Percentiles rank a stretch among this genome's conserved stretches.
phyloP scores from a whole-genome alignment of 2,113 vertebrate genomes.

The Choloepus hoffmanni region DNA sequence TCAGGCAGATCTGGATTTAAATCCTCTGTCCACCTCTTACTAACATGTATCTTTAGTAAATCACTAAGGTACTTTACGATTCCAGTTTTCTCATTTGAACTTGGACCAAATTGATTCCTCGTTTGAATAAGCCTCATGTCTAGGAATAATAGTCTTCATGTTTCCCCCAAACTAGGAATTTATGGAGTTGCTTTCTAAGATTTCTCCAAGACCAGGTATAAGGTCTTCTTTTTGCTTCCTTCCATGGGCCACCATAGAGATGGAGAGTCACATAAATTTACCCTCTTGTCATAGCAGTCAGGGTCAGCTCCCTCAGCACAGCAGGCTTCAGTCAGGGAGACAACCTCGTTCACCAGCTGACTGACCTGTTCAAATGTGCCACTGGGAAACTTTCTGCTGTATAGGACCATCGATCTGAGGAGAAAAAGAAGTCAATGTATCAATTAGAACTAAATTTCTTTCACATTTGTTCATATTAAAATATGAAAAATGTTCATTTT shows the following conservation, averaged over 20 bases:
- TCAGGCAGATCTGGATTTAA: not conserved
- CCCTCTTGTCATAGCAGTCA: constrained; percentile 86
- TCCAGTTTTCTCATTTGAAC: not conserved
- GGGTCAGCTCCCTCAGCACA: constrained; percentile 75
- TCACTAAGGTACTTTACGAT: not conserved
- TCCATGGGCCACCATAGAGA: rapidly evolving
- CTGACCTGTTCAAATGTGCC: constrained; percentile 87
- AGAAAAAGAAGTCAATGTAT: not conserved
- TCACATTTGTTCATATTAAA: not conserved
- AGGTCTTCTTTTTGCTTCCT: not conserved
- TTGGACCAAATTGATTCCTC: not conserved
- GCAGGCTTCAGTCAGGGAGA: constrained; percentile 85
- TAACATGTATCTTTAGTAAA: not conserved
- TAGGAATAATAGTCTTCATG: not conserved
- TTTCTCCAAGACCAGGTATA: not conserved
- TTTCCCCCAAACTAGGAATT: not conserved
- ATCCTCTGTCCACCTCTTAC: not conserved
- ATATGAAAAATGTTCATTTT: not conserved
- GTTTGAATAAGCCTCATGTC: not conserved
- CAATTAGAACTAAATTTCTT: not conserved
- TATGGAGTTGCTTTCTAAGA: not conserved
- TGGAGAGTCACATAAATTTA: constrained; percentile 12
- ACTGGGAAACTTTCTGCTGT: constrained; percentile 87
- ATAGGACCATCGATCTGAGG: constrained; percentile 83
- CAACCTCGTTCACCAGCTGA: constrained; percentile 81